These are phyloP conservation scores for Hippopotamus amphibius DNA, from an alignment of 2,113 vertebrate genomes.

Conservation along the genomic window DNA sequence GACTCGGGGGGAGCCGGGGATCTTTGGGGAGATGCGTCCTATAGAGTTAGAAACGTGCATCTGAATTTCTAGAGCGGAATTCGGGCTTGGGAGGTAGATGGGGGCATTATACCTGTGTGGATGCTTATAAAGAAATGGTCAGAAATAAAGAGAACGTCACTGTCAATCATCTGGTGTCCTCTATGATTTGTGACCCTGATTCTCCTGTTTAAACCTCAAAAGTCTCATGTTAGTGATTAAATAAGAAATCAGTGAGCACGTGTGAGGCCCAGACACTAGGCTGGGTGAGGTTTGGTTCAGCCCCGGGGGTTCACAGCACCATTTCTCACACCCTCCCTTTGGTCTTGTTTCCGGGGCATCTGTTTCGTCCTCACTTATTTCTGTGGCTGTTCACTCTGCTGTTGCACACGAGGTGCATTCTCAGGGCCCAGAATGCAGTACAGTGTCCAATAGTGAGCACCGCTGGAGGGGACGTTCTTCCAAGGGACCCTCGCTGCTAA, in stretches of 20 bases:
- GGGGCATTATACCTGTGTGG: not conserved
- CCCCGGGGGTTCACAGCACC: not conserved
- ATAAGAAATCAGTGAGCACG: not conserved
- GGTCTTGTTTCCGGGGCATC: not conserved
- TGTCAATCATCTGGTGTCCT: not conserved
- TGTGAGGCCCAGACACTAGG: not conserved
- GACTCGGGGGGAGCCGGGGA: not conserved
- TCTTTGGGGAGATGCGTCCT: not conserved
- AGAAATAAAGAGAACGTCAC: constrained; percentile 23
- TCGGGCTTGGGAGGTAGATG: not conserved
- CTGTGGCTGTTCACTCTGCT: not conserved
- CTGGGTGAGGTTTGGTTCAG: accelerated
- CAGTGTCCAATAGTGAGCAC: not conserved
- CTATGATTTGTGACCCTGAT: not conserved
- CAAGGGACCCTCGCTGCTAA: not conserved
- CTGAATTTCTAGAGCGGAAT: not conserved
- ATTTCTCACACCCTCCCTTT: not conserved
- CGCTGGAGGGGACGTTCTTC: not conserved
- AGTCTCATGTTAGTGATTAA: not conserved
- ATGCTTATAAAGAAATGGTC: not conserved
- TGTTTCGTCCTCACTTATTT: not conserved
- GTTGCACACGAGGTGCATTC: not conserved
- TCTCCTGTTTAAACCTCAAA: not conserved
- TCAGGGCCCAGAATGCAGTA: not conserved
- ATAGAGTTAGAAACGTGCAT: not conserved